A percentile compares a stretch with the other conserved stretches of the same genome.
These are phyloP conservation scores for Pangasius macronema DNA, from an alignment of 2,797 vertebrate species.

Conservation along the genomic window DNA sequence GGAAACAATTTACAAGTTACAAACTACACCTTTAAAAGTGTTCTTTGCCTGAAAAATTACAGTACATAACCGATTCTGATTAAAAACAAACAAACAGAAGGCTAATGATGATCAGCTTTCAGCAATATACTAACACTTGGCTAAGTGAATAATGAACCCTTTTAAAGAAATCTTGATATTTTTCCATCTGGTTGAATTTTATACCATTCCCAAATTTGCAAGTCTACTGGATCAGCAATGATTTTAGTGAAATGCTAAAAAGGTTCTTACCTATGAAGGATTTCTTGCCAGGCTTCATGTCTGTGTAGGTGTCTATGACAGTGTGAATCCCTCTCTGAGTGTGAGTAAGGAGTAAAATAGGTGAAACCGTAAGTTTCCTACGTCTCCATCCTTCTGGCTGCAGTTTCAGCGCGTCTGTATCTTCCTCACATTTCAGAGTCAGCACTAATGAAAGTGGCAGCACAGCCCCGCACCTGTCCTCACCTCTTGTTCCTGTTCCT, in stretches of 20 bases:
- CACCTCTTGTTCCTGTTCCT: slow-evolving; percentile 56
- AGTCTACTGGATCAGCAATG: neutral
- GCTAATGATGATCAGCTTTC: neutral
- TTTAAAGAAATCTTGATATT: neutral
- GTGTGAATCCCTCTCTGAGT: neutral
- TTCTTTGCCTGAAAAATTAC: neutral
- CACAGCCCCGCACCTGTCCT: slow-evolving; percentile 60
- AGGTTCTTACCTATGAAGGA: slow-evolving; percentile 74
- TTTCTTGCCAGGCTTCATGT: slow-evolving; percentile 76
- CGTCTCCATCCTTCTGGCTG: neutral
- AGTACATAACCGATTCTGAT: neutral
- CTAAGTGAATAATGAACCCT: neutral
- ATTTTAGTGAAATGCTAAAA: neutral
- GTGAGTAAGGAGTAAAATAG: neutral
- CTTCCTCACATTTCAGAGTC: slow-evolving; percentile 20
- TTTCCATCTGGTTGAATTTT: neutral
- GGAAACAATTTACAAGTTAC: neutral
- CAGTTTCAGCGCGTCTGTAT: neutral
- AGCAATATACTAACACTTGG: neutral
- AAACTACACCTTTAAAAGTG: neutral
- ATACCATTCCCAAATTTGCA: neutral
- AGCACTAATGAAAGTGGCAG: slow-evolving; percentile 52
- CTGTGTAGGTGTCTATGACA: neutral
- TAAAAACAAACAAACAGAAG: neutral
- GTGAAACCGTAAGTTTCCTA: neutral